phyloP scores from a whole-genome alignment of 1,140 invertebrate genomes.

The Pseudomyrmex gracilis region DNA sequence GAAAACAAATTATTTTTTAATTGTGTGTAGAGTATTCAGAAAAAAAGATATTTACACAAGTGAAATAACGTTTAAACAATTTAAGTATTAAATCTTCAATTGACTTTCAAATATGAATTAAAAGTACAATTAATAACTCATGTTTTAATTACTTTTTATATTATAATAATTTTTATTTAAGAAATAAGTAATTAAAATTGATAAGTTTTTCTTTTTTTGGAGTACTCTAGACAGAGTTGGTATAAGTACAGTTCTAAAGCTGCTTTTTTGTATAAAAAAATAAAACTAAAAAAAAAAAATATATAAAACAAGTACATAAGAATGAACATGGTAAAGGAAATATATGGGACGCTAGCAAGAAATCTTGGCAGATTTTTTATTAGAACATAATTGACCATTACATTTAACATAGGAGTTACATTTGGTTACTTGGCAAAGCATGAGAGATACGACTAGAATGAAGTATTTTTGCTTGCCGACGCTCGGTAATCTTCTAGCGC shows the following conservation, averaged over 20 bases:
- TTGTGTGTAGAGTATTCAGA: background rate
- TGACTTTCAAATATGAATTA: background rate
- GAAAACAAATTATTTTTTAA: slow-evolving; percentile 4
- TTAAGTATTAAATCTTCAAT: background rate
- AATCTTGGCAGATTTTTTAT: slow-evolving; percentile 77
- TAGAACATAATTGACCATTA: slow-evolving; percentile 78
- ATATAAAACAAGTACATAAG: background rate
- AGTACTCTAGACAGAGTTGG: background rate
- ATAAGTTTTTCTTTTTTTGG: background rate
- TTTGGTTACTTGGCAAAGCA: slow-evolving; percentile 76
- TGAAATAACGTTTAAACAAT: background rate
- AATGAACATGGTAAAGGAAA: slow-evolving; percentile 27
- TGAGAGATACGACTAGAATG: slow-evolving; percentile 73
- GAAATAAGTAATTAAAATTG: background rate
- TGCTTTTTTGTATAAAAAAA: background rate
- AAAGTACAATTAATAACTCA: background rate
- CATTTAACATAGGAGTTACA: slow-evolving; percentile 77
- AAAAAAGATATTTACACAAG: background rate
- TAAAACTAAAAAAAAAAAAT: too few species aligned
- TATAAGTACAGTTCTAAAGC: background rate
- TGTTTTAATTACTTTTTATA: slow-evolving; percentile 1
- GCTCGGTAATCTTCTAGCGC: slow-evolving; percentile 19
- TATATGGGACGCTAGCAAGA: slow-evolving; percentile 34
- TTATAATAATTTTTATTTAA: background rate
- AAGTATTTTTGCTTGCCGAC: slow-evolving; percentile 63